Conservation (phyloP, 2,888 invertebrate species). For the Notodonta ziczac region DNA sequence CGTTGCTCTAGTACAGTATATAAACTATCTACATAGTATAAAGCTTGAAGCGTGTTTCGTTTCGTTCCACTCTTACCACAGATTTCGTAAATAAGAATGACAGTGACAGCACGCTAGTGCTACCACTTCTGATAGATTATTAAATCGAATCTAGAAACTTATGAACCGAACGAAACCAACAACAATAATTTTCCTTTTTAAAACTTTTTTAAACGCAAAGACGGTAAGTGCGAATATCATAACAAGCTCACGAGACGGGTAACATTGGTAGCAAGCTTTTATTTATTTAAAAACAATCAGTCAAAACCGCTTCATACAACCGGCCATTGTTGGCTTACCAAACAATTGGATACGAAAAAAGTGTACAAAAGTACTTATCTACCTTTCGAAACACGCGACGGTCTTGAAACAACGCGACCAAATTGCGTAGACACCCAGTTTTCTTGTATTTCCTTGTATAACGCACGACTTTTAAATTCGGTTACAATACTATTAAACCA, state of each 20-base stretch:
- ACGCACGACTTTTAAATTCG: too few relatives aligned
- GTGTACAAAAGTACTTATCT: conserved; percentile 34
- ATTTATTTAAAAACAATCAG: conserved; percentile 50
- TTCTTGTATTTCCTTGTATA: conserved; percentile 1
- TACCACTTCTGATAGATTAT: too few relatives aligned
- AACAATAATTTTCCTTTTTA: too few relatives aligned
- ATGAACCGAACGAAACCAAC: too few relatives aligned
- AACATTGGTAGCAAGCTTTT: conserved; percentile 46
- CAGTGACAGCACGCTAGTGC: too few relatives aligned
- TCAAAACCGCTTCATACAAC: conserved; percentile 37
- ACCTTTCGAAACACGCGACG: conserved; percentile 48
- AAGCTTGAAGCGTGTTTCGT: too few relatives aligned
- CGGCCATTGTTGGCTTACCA: conserved; percentile 41
- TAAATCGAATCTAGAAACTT: too few relatives aligned
- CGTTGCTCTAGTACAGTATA: too few relatives aligned
- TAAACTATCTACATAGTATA: too few relatives aligned
- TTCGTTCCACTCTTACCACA: too few relatives aligned
- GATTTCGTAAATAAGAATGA: too few relatives aligned
- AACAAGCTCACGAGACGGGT: not conserved
- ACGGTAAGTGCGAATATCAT: not conserved
- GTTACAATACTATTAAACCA: conserved; percentile 5
- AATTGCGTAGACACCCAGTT: conserved; percentile 7
- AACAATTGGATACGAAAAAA: conserved; percentile 47
- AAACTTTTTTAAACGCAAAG: too few relatives aligned
- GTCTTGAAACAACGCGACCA: conserved; percentile 24